A percentile compares a stretch with the other conserved stretches of the same genome.
Conservation (phyloP, 1,140 invertebrate genomes). For the Reticulitermes speratus region DNA sequence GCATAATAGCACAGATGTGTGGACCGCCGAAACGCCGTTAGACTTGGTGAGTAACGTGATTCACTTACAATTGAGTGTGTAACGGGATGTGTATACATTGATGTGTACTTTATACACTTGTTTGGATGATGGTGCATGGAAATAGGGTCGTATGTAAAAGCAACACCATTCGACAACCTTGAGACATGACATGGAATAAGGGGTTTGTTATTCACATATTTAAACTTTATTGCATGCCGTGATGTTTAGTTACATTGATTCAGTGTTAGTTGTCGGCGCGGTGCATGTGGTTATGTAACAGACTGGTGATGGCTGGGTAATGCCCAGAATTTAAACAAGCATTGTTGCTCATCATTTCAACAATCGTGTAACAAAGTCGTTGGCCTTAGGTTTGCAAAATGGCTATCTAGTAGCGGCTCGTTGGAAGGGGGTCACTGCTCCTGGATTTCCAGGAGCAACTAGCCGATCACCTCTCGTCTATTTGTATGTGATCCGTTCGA, state of each 20-base stretch:
- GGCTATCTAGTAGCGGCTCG: neutral
- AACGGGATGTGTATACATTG: neutral
- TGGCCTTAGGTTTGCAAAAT: neutral
- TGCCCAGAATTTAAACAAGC: neutral
- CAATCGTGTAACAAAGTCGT: neutral
- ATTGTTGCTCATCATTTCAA: slow-evolving; percentile 18
- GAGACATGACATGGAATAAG: neutral
- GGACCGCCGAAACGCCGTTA: neutral
- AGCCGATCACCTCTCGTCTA: neutral
- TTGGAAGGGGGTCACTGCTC: neutral
- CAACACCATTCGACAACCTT: neutral
- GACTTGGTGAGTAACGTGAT: neutral
- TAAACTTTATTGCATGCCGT: neutral
- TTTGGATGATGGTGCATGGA: neutral
- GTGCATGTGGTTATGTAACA: too few species aligned
- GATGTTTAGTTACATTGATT: neutral
- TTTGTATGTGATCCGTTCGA: neutral
- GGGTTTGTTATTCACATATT: neutral
- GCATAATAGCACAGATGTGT: neutral
- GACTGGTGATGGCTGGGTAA: too few species aligned
- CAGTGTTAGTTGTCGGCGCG: too few species aligned
- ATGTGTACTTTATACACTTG: neutral
- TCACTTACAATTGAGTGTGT: neutral
- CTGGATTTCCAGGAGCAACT: neutral
- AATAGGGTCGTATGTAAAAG: neutral